Percentiles rank a stretch among this genome's conserved stretches.
phyloP scores from a whole-genome alignment of 2,888 invertebrate genomes.

The Agrilus mali region DNA sequence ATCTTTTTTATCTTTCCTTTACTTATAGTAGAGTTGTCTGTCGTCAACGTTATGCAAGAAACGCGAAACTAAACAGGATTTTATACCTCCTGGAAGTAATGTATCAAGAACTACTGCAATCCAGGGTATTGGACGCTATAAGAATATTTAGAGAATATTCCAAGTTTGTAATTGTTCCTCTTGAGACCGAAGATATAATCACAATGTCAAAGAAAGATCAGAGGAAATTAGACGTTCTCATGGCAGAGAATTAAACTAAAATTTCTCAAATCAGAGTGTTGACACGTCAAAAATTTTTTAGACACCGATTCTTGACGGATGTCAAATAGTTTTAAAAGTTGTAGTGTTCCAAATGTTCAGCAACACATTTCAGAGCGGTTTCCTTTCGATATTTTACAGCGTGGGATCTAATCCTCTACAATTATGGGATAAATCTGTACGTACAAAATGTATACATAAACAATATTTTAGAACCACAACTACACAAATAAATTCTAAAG shows the following conservation, averaged over 20 bases:
- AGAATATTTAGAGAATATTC: conserved; percentile 52
- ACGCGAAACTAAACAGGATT: conserved; percentile 38
- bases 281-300: conserved; percentile 4
- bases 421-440: conserved; percentile 51
- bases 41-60: conserved; percentile 44
- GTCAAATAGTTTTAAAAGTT: conserved; percentile 3
- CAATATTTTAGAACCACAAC: background rate
- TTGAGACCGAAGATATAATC: conserved; percentile 21
- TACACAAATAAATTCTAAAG: background rate
- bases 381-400: conserved; percentile 52
- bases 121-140: conserved; percentile 49
- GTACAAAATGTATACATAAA: conserved; percentile 7
- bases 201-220: conserved; percentile 23
- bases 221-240: conserved; percentile 23
- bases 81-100: conserved; percentile 50
- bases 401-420: conserved; percentile 53
- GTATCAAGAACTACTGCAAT: conserved; percentile 47
- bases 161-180: conserved; percentile 38
- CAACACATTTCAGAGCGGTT: conserved; percentile 55
- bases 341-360: conserved; percentile 42
- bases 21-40: conserved; percentile 49
- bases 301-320: conserved; percentile 4
- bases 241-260: conserved; percentile 12
- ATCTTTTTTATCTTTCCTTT: conserved; percentile 14
- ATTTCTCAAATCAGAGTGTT: conserved; percentile 4